Base-by-base conservation (phyloP, 2,113 vertebrate genomes). In the Hydrochoerus hydrochaeris region DNA sequence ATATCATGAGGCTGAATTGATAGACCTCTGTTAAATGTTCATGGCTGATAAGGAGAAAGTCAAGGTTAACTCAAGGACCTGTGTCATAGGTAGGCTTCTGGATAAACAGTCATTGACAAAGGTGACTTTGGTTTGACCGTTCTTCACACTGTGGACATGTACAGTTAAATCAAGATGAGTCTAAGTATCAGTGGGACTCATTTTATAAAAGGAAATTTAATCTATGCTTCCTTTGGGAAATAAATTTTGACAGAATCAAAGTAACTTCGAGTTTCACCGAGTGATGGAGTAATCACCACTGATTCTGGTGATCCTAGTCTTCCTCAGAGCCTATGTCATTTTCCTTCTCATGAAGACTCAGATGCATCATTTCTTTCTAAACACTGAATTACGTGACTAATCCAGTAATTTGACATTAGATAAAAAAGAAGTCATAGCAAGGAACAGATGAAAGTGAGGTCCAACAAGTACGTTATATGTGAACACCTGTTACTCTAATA, bases 401-500 rank as follows among this genome's bases (percentile, higher is more conserved):
- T 57, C 67, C 95, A 92, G 80, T 49, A 30, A 77, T 19, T 35
- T 90, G 60, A 88, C 60, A 49, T 62, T 71, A 58, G 49, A 65
- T 26, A 67, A 95, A 95, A 93, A 35, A 32, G 32, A 93, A 30
- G 96, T 57, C 65, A 65, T 92, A 35, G 3, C 0, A 11, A 10
- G 28, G 19, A 88, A 90, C 35, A 91, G 58, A 94, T 22, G 24
- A 90, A 92, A 57, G 54, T 26, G 65, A 87, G 77, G 85, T 35
- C 69, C 54, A 57, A 5, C 71, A 90, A 96, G 85, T 38, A 54
- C 2, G 11, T 20, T 91, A 22, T n/a, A 38, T n/a, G 13, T 7
- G 41, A 94, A 95, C 91, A 95, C 57, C 91, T 90, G 97, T 91
- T 90, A 46, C 81, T 95, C 60, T 26, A 58, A 49, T 54, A 14